phyloP scores from a whole-genome alignment of 2,113 vertebrate genomes.

The Leiothrix lutea region DNA sequence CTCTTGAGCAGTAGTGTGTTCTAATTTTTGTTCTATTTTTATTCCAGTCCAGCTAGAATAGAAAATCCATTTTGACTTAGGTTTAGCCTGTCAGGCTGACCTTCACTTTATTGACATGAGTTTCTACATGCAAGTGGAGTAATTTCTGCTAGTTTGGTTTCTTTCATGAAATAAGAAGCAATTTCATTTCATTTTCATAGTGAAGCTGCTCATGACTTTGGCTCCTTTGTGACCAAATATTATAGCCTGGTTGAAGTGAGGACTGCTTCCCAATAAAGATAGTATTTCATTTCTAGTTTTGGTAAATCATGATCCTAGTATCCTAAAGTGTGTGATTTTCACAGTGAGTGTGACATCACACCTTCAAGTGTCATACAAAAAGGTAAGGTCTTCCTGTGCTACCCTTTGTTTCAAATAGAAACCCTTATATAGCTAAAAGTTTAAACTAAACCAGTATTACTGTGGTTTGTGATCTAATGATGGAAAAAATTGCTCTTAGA shows the following conservation, averaged over 20 bases:
- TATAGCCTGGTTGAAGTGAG: background rate
- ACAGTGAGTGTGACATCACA: background rate
- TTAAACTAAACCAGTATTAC: background rate
- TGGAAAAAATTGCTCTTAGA: background rate
- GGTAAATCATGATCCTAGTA: background rate
- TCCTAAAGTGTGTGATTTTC: background rate
- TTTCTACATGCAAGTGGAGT: background rate
- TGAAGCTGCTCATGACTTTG: background rate
- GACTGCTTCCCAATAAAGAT: background rate
- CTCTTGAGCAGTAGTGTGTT: background rate
- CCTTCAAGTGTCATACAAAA: background rate
- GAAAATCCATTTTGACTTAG: background rate
- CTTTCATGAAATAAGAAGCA: background rate
- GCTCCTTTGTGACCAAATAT: background rate
- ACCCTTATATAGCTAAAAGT: background rate
- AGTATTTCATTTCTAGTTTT: background rate
- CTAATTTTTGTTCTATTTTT: background rate
- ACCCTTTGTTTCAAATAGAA: background rate
- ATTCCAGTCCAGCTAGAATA: background rate
- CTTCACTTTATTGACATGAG: background rate
- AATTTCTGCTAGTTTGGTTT: background rate
- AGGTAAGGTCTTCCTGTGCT: background rate
- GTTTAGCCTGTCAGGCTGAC: background rate
- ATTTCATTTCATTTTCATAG: background rate
- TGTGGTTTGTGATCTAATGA: background rate